Evolutionary conservation across 2,888 invertebrate species (phyloP).

Genomic region (Idaea aversata): DNA sequence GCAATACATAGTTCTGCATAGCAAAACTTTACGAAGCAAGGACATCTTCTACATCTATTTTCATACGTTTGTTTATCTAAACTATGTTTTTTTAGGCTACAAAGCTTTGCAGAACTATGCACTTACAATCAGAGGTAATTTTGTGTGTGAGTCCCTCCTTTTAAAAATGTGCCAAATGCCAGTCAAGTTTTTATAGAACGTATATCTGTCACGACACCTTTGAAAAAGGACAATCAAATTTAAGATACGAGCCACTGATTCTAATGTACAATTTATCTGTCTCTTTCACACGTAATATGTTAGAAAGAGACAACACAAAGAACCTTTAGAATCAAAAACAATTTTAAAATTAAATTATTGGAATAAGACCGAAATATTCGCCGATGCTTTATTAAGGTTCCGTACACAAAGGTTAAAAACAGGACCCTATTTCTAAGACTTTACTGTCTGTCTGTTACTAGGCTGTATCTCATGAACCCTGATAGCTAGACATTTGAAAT

Average conservation of each 20-base stretch:
- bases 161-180: constrained; percentile 76
- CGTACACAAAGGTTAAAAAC: no score
- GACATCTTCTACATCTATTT: background rate
- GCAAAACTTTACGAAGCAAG: constrained; percentile 16
- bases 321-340: background rate
- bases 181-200: constrained; percentile 72
- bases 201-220: constrained; percentile 63
- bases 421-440: no score
- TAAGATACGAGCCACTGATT: constrained; percentile 14
- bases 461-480: no score
- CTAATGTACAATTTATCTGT: constrained; percentile 8
- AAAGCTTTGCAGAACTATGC: constrained; percentile 76
- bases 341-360: background rate
- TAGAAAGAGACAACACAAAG: background rate
- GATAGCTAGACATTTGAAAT: background rate
- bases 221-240: constrained; percentile 35
- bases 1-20: constrained; percentile 41
- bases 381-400: background rate
- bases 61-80: background rate
- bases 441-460: no score
- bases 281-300: background rate
- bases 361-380: no score
- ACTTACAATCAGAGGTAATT: constrained; percentile 55
- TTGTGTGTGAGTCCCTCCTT: constrained; percentile 46
- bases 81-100: constrained; percentile 18